These are phyloP conservation scores for Cotesia typhae DNA, from an alignment of 1,140 invertebrate species.

Conservation along the genomic window DNA sequence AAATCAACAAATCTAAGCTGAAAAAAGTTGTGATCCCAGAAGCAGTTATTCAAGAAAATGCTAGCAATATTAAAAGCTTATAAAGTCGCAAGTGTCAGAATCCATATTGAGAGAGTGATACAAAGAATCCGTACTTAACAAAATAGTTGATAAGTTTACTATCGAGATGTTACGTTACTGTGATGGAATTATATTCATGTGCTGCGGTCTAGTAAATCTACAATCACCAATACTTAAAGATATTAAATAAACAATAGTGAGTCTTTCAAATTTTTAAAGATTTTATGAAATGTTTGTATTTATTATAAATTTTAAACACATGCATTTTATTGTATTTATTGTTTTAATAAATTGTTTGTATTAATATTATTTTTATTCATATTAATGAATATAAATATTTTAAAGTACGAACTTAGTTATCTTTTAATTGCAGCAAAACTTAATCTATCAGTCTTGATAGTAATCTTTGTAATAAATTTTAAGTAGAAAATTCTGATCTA, in stretches of 20 bases:
- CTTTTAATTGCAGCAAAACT: too few relatives aligned
- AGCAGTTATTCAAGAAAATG: neutral
- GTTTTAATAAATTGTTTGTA: neutral
- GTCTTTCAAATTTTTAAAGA: neutral
- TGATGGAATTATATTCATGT: slow-evolving; percentile 38
- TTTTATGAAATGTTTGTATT: neutral
- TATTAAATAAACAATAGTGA: slow-evolving; percentile 14
- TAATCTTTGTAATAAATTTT: too few relatives aligned
- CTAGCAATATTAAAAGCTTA: slow-evolving; percentile 32
- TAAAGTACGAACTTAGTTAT: too few relatives aligned
- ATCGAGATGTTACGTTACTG: slow-evolving; percentile 33
- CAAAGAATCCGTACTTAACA: slow-evolving; percentile 42
- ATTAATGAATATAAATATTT: neutral
- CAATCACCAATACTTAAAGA: slow-evolving; percentile 32
- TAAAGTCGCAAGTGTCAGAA: slow-evolving; percentile 44
- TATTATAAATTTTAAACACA: neutral
- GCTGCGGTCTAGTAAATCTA: slow-evolving; percentile 40
- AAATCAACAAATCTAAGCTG: neutral
- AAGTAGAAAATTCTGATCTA: too few relatives aligned
- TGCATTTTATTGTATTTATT: neutral
- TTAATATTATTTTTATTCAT: neutral
- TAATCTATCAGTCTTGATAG: too few relatives aligned
- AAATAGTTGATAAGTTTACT: slow-evolving; percentile 34
- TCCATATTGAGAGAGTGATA: slow-evolving; percentile 50
- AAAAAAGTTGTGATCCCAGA: slow-evolving; percentile 30